Evolutionary conservation across 1,140 invertebrate species (phyloP), one percentile per base, ranked within the genome.

Genomic region (Dryas iulia): DNA sequence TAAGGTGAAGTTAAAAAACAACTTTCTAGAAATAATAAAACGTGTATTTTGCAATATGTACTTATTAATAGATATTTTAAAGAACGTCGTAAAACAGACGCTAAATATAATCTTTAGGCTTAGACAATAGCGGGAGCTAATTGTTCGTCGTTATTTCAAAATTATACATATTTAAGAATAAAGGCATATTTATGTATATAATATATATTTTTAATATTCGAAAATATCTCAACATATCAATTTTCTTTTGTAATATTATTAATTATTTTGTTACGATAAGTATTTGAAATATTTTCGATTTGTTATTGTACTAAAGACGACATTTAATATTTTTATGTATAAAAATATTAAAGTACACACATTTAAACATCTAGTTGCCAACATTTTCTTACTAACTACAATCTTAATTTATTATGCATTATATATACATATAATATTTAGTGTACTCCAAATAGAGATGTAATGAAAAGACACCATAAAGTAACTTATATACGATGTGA

Each of bases 1-100:
- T 57, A 61, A 26, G 25, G 63, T 60, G 63, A 31, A 28, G 53
- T n/a, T 64, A 33, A 69, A 69, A 66, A 70, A 66, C 67, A 67
- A 71, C 72, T 74, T 74, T 74, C 68, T 74, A 74, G 10, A 67
- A 66, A 73, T 73, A 59, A 69, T 24, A 74, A 71, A 67, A 64
- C 59, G 10, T 21, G 30, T 67, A 56, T 63, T 47, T 69, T 69
- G 25, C 56, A 59, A 69, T 69, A 57, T 59, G 54, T 65, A 54
- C 53, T 63, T 63, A 54, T 54, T 56, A 30, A 24, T 56, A 39
- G 39, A 31, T 53, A 62, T 53, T 62, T 53, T 53, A 56, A 63
- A 6, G 18, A 31, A 62, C 31, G 24, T 66, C 59, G 35, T 31
- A 62, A 69, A 62, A 69, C 14, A 62, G 25, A 23, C 30, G 59